These are phyloP conservation scores for Teinopalpus imperialis DNA, from an alignment of 2,888 invertebrate species.

Conservation along the genomic window DNA sequence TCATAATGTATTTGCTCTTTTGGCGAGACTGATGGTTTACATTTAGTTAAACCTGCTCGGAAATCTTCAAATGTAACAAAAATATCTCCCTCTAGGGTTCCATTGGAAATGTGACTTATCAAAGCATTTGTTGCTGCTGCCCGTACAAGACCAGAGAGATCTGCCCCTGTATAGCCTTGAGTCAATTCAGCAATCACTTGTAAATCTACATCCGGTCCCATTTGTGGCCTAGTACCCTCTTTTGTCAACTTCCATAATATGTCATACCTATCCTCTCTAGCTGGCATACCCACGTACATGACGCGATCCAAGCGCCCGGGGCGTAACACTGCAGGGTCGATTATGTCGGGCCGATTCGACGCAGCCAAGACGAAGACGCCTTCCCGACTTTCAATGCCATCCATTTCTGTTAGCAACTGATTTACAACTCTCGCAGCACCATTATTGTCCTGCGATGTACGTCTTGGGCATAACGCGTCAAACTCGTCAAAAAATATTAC, in stretches of 20 bases:
- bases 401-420: conserved; percentile 99
- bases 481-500: conserved; percentile 99
- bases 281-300: conserved; percentile 94
- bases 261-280: conserved; percentile 89
- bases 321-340: conserved; percentile 96
- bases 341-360: conserved; percentile 97
- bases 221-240: conserved; percentile 89
- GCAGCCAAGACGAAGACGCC: conserved; percentile 98
- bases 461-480: conserved; percentile 95
- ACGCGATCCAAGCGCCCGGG: conserved; percentile 94
- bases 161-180: conserved; percentile 95
- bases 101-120: conserved; percentile 86
- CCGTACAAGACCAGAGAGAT: conserved; percentile 93
- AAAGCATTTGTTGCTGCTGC: conserved; percentile 93
- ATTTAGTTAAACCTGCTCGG: conserved; percentile 87
- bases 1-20: conserved; percentile 91
- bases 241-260: conserved; percentile 95
- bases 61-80: conserved; percentile 88
- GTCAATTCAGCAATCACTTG: conserved; percentile 85
- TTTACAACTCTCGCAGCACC: conserved; percentile 95
- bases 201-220: conserved; percentile 90
- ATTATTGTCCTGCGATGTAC: conserved; percentile 88
- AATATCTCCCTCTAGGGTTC: conserved; percentile 77
- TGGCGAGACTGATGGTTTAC: conserved; percentile 92
- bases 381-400: conserved; percentile 94